Evolutionary conservation across 2,888 invertebrate species (phyloP).

Genomic region (Diaprepes abbreviatus): DNA sequence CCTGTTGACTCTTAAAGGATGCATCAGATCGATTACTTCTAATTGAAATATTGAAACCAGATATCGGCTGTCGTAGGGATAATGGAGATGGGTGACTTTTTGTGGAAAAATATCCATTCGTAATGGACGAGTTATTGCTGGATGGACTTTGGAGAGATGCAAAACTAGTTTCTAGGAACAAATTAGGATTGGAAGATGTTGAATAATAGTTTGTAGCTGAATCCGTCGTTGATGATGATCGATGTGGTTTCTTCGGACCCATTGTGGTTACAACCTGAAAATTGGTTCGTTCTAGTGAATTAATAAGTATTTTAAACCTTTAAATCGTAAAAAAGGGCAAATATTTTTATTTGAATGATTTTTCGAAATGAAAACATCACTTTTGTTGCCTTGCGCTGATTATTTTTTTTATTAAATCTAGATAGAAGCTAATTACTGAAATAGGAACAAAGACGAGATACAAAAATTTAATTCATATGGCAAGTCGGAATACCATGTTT

Average conservation of each 20-base stretch:
- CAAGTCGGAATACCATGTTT: no score
- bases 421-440: no score
- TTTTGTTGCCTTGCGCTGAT: no score
- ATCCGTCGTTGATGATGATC: slow-evolving; percentile 67
- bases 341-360: no score
- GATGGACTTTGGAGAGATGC: slow-evolving; percentile 74
- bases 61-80: slow-evolving; percentile 48
- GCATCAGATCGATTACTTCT: slow-evolving; percentile 42
- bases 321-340: no score
- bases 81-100: slow-evolving; percentile 62
- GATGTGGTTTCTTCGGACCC: slow-evolving; percentile 85
- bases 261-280: slow-evolving; percentile 81
- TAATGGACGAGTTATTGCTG: slow-evolving; percentile 61
- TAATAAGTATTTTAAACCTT: no score
- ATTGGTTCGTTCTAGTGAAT: no score
- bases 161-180: slow-evolving; percentile 83
- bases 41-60: slow-evolving; percentile 40
- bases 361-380: no score
- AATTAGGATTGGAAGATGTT: slow-evolving; percentile 67
- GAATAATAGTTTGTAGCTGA: slow-evolving; percentile 53
- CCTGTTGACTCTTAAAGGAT: slow-evolving; percentile 34
- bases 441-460: no score
- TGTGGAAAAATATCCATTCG: slow-evolving; percentile 64
- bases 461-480: no score
- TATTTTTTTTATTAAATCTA: no score